Evolutionary conservation across 2,888 invertebrate genomes (phyloP).

Genomic region (Chouioia cunea): DNA sequence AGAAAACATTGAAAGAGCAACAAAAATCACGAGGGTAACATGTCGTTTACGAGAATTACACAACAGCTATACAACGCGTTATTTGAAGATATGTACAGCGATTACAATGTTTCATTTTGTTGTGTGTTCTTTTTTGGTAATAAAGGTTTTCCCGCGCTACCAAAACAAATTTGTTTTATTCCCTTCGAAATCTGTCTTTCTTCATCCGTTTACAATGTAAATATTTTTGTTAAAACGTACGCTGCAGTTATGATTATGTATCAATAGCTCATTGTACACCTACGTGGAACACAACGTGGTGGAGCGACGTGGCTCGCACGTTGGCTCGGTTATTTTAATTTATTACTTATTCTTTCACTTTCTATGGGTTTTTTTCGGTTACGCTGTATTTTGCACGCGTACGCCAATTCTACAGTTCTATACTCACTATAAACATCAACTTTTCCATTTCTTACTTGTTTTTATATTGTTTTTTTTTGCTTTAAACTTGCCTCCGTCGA

Average conservation of each 20-base stretch:
- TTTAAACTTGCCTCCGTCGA: slow-evolving; percentile 9
- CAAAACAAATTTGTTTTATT: slow-evolving; percentile 17
- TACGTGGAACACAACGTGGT: slow-evolving; percentile 65
- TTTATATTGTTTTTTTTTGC: slow-evolving; percentile 27
- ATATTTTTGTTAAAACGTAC: slow-evolving; percentile 50
- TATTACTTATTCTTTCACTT: slow-evolving; percentile 55
- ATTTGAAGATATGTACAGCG: slow-evolving; percentile 54
- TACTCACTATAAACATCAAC: slow-evolving; percentile 41
- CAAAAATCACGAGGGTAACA: slow-evolving; percentile 26
- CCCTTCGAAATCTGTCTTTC: not conserved
- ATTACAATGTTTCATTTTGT: slow-evolving; percentile 30
- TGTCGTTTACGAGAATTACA: slow-evolving; percentile 31
- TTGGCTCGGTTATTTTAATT: slow-evolving; percentile 55
- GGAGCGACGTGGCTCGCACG: slow-evolving; percentile 64
- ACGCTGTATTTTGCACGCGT: not conserved
- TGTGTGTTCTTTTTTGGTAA: slow-evolving; percentile 1
- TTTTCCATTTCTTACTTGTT: slow-evolving; percentile 27
- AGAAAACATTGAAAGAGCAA: slow-evolving; percentile 11
- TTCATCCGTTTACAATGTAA: slow-evolving; percentile 16
- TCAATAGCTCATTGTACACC: slow-evolving; percentile 59
- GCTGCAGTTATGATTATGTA: slow-evolving; percentile 55
- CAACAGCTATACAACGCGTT: slow-evolving; percentile 49
- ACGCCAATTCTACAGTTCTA: slow-evolving; percentile 32
- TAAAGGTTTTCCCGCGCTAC: slow-evolving; percentile 22
- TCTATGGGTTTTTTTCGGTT: slow-evolving; percentile 56